Evolutionary conservation across 2,113 vertebrate species (phyloP), one percentile per base, ranked within the genome.

Genomic region (Cisticola juncidis): DNA sequence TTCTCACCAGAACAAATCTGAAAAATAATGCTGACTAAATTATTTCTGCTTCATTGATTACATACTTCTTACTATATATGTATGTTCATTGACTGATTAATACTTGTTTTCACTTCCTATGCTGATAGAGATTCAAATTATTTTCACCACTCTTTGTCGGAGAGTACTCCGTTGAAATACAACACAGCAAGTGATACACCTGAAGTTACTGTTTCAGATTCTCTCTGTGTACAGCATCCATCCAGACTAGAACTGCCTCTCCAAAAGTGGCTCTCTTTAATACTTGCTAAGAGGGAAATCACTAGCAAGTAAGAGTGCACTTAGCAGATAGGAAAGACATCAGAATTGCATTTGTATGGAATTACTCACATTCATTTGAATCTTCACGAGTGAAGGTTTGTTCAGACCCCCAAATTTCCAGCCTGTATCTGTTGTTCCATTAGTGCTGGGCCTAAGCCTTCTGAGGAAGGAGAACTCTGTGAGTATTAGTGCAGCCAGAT

Each of bases 351-450:
- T 85, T 85, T 61, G 28, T 51, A 54, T 0, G 0, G 47, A 74
- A 62, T 66, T 78, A 42, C 35, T 68, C 44, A 35, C n/a, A 65
- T 73, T 45, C 21, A 7, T 57, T 22, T 76, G 58, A 82, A 33
- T 85, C 58, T 85, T 80, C 71, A 24, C 21, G 5, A 54, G 4
- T 3, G 10, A n/a, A 48, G 45, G 61, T 83, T 36, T 81, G 18
- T 78, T 65, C 14, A 38, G 47, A 33, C 8, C 28, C 73, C 42
- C 31, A 9, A 0, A 17, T 71, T 54, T 84, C 45, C 74, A 76
- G 78, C 33, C n/a, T 0, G 0, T 45, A 29, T 28, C 64, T 65
- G 0, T 85, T 0, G 0, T 28, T 66, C 40, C 13, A 3, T 40
- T 36, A 21, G 17, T 40, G 29, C 72, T 44, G 11, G 54, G 18